A percentile compares a stretch with the other conserved stretches of the same genome.
These are phyloP conservation scores for Myocastor coypus DNA, from an alignment of 2,113 vertebrate genomes.

Conservation along the genomic window DNA sequence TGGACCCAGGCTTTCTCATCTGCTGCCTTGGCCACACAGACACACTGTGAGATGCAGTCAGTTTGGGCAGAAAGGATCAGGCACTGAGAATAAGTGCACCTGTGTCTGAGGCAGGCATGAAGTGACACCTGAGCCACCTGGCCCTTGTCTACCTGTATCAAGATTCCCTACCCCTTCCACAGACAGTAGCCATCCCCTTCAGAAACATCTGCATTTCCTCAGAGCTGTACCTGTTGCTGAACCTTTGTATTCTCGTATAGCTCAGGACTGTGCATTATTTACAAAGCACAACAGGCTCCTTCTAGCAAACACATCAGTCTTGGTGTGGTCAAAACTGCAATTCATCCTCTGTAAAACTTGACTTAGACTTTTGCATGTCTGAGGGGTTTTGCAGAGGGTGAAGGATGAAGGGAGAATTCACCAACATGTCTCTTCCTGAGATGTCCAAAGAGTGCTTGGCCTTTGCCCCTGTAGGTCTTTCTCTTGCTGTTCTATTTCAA, in stretches of 20 bases:
- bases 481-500: background rate
- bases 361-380: background rate
- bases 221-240: background rate
- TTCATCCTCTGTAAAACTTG: background rate
- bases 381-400: background rate
- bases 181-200: background rate
- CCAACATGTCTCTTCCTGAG: background rate
- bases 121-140: background rate
- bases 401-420: background rate
- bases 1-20: background rate
- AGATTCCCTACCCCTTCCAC: background rate
- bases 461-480: background rate
- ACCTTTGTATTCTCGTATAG: background rate
- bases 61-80: background rate
- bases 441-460: background rate
- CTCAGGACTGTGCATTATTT: background rate
- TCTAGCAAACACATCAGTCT: background rate
- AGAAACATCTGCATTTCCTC: background rate
- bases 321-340: background rate
- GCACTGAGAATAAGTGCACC: background rate
- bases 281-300: background rate
- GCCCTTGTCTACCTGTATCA: background rate
- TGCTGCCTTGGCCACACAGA: background rate
- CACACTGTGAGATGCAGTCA: background rate
- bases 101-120: background rate